Base-by-base conservation (phyloP, 2,113 vertebrate genomes). In the Ellobius talpinus region DNA sequence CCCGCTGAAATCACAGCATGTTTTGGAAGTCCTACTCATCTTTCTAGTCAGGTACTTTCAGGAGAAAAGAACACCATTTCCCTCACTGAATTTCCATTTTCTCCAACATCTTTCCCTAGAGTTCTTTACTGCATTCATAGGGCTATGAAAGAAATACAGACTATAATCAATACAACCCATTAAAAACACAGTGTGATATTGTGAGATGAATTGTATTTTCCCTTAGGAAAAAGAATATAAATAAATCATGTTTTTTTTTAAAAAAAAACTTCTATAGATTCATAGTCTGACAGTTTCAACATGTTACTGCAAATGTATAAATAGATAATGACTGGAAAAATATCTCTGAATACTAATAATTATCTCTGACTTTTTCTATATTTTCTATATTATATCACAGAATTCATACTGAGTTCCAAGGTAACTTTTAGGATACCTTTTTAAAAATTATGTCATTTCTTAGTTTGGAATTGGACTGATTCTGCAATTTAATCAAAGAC, bases 381-480 rank as follows among this genome's bases (percentile, higher is more conserved):
- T 87, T 70, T 89, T 65, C 33, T 39, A 4, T 2, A 58, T 91
- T 95, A 91, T 65, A 79, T 87, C n/a, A 93, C 87, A 94, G 50
- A 42, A 63, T 63, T 63, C 61, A 63, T 90, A 91, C 33, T 26
- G 17, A 47, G 19, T 79, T 4, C 58, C 5, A 81, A 78, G 11
- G 17, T 5, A 94, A 68, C 23, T 0, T 89, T 91, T 14, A 14
- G 61, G 96, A 85, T 68, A 47, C 39, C 2, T 73, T 86, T 96
- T 39, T 95, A 85, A 96, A 98, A 98, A 84, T 93, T 31, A 42
- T 42, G 31, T 70, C 3, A 9, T 31, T 39, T 92, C 0, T 87
- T 39, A 94, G 16, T 70, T 90, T 93, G 86, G 24, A 87, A 82
- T 93, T 94, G 70, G 73, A 65, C 29, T 89, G 33, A 78, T 19